phyloP scores from a whole-genome alignment of 2,113 vertebrate genomes.

The Strigops habroptila region DNA sequence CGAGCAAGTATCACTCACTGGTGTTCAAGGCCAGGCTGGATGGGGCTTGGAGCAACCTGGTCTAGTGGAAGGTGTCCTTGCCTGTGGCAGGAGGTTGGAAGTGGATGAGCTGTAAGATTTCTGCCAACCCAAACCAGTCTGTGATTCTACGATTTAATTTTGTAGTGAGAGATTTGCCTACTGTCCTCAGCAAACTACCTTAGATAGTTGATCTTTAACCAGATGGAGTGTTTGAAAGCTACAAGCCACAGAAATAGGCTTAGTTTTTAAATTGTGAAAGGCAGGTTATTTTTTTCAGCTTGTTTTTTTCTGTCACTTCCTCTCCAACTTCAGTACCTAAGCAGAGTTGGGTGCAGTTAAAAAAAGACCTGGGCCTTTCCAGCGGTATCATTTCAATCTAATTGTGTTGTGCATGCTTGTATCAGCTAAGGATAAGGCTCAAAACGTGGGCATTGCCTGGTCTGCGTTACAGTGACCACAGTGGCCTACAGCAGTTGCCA shows the following conservation, averaged over 20 bases:
- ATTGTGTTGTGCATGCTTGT: not conserved
- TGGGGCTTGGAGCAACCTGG: not conserved
- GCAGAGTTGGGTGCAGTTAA: not conserved
- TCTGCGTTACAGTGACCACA: not conserved
- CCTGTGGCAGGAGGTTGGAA: not conserved
- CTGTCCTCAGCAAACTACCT: not conserved
- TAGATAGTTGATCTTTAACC: conserved; percentile 10
- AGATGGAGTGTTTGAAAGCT: not conserved
- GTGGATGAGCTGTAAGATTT: not conserved
- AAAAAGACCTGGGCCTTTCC: not conserved
- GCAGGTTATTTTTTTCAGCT: not conserved
- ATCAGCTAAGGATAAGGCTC: not conserved
- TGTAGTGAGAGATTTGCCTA: not conserved
- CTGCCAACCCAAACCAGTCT: not conserved
- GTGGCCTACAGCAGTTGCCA: conserved; percentile 54
- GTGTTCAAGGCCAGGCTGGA: not conserved
- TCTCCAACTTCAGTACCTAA: not conserved
- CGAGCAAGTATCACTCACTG: not conserved
- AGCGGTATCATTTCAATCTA: not conserved
- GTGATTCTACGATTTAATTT: not conserved
- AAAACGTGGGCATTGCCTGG: not conserved
- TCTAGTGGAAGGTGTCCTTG: not conserved
- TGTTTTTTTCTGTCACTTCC: not conserved
- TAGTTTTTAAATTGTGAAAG: not conserved
- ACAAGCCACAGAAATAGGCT: not conserved